Percentiles rank a stretch among this genome's conserved stretches.
phyloP scores from a whole-genome alignment of 2,113 vertebrate species.

The Elachura formosa region DNA sequence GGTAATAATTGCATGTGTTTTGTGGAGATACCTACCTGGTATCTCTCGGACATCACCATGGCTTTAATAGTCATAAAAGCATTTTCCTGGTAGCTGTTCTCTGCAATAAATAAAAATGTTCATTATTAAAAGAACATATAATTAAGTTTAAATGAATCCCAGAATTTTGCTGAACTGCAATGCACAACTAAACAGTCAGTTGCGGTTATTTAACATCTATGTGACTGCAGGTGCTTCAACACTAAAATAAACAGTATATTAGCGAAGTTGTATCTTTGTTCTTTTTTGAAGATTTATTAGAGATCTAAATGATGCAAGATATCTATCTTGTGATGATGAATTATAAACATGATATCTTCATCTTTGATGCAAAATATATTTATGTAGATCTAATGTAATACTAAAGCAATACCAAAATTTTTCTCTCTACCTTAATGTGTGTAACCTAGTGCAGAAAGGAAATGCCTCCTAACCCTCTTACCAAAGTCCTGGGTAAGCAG shows the following conservation, averaged over 20 bases:
- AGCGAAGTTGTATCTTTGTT: not conserved
- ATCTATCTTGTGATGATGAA: not conserved
- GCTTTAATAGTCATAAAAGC: not conserved
- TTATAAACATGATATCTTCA: not conserved
- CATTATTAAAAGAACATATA: constrained; percentile 12
- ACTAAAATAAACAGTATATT: constrained; percentile 21
- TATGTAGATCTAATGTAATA: not conserved
- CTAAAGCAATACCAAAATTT: not conserved
- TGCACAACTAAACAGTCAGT: constrained; percentile 23
- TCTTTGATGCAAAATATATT: not conserved
- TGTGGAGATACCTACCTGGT: not conserved
- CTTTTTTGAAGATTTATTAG: not conserved
- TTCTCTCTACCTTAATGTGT: not conserved
- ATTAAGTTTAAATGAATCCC: constrained; percentile 42
- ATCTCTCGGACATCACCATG: not conserved
- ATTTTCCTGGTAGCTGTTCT: constrained; percentile 28
- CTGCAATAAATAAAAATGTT: constrained; percentile 28
- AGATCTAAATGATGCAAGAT: not conserved
- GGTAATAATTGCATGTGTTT: not conserved
- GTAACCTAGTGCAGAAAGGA: not conserved
- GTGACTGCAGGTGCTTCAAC: not conserved
- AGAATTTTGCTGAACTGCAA: constrained; percentile 38
- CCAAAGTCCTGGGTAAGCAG: not conserved
- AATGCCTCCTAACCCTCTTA: not conserved
- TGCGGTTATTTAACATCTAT: not conserved